These are phyloP conservation scores for Eleginops maclovinus DNA, from an alignment of 2,113 vertebrate species.

Conservation along the genomic window DNA sequence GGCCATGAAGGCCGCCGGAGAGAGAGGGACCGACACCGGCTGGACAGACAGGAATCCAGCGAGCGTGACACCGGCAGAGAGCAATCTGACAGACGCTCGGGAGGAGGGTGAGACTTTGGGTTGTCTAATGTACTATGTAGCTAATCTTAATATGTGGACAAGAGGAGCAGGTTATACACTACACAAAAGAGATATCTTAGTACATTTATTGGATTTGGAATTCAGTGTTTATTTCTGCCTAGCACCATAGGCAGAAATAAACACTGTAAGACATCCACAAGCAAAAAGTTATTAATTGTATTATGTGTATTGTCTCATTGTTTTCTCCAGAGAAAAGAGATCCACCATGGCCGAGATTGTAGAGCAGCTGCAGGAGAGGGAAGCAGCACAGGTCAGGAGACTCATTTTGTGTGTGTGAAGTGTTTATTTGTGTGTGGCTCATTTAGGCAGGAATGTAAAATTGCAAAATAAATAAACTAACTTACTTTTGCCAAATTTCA, in stretches of 20 bases:
- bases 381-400: slow-evolving; percentile 83
- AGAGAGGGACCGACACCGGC: slow-evolving; percentile 86
- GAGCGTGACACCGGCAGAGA: slow-evolving; percentile 88
- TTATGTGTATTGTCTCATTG: slow-evolving; percentile 16
- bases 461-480: not conserved
- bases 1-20: slow-evolving; percentile 83
- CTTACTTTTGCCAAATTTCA: too few species aligned
- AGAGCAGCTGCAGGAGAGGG: slow-evolving; percentile 94
- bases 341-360: slow-evolving; percentile 93
- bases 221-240: not conserved
- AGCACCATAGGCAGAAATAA: too few species aligned
- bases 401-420: not conserved
- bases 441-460: not conserved
- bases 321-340: slow-evolving; percentile 81
- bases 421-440: not conserved
- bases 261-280: too few species aligned
- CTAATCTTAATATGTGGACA: not conserved
- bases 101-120: slow-evolving; percentile 71
- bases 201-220: not conserved
- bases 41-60: slow-evolving; percentile 91
- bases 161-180: not conserved
- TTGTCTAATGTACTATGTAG: not conserved
- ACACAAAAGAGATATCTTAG: not conserved
- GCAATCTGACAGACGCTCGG: slow-evolving; percentile 82
- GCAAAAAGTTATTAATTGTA: too few species aligned